Evolutionary conservation across 2,113 vertebrate genomes (phyloP).

Genomic region (Macquaria australasica): DNA sequence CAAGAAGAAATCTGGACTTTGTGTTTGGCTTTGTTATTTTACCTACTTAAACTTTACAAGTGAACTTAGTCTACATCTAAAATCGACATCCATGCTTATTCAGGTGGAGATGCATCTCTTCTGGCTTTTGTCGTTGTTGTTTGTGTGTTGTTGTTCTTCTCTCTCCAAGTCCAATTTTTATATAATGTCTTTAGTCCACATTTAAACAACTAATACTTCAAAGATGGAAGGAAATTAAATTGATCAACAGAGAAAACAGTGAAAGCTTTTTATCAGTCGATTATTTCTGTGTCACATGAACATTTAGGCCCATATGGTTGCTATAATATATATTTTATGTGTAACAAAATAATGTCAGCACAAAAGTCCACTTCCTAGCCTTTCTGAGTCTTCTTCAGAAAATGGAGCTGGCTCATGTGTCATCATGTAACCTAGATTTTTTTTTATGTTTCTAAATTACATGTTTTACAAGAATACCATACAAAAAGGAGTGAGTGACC

Average conservation of each 20-base stretch:
- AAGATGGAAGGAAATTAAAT: not conserved
- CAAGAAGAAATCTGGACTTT: not conserved
- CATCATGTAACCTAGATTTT: not conserved
- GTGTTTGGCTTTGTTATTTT: constrained; percentile 9
- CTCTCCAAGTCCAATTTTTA: not conserved
- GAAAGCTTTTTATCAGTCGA: not conserved
- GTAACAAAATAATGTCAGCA: not conserved
- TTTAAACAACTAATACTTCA: not conserved
- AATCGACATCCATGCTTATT: not conserved
- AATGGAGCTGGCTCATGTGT: not conserved
- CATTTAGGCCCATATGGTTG: not conserved
- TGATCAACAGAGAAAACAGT: not conserved
- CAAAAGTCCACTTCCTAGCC: not conserved
- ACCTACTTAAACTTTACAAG: not conserved
- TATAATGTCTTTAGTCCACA: not conserved
- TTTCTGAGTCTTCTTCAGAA: not conserved
- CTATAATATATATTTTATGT: not conserved
- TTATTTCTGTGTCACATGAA: not conserved
- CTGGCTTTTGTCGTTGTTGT: not conserved
- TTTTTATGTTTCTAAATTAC: not conserved
- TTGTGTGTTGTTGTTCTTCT: not conserved
- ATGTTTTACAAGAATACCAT: not conserved
- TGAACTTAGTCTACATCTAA: constrained; percentile 1
- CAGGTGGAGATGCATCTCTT: not conserved
- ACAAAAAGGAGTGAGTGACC: constrained; percentile 1